phyloP scores from a whole-genome alignment of 1,140 invertebrate species.

The Triops cancriformis region DNA sequence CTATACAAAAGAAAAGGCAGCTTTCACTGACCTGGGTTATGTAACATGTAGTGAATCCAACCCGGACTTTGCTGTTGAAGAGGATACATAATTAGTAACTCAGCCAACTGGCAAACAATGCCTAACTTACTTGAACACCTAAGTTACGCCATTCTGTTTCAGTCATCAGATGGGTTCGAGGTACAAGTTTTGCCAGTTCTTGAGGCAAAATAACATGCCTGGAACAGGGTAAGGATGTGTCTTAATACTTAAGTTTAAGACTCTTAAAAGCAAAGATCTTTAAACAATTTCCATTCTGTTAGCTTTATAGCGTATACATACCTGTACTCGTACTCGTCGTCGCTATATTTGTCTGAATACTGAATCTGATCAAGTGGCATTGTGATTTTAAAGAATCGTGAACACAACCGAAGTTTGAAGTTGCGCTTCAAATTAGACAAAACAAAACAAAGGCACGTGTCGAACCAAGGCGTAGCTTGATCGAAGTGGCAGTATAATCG shows the following conservation, averaged over 20 bases:
- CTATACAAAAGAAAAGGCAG: not conserved
- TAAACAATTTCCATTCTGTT: no score
- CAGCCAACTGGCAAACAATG: not conserved
- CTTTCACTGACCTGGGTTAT: not conserved
- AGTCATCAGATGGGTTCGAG: not conserved
- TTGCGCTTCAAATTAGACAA: no score
- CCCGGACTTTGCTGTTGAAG: not conserved
- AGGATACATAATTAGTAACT: not conserved
- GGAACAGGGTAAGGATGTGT: not conserved
- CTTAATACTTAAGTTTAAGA: no score
- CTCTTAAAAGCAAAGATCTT: no score
- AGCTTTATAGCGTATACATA: not conserved
- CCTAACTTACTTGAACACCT: not conserved
- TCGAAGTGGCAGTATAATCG: no score
- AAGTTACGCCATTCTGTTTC: not conserved
- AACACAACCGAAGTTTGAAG: not conserved
- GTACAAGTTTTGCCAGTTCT: not conserved
- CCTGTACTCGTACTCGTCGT: not conserved
- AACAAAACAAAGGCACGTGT: no score
- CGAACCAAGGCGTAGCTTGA: no score
- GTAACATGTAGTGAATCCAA: not conserved
- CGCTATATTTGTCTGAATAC: not conserved
- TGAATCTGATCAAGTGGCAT: not conserved
- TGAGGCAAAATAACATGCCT: not conserved
- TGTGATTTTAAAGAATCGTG: not conserved